Percentiles rank a stretch among this genome's conserved stretches.
Evolutionary conservation across 2,888 invertebrate species (phyloP).

Genomic region (Agrochola macilenta): DNA sequence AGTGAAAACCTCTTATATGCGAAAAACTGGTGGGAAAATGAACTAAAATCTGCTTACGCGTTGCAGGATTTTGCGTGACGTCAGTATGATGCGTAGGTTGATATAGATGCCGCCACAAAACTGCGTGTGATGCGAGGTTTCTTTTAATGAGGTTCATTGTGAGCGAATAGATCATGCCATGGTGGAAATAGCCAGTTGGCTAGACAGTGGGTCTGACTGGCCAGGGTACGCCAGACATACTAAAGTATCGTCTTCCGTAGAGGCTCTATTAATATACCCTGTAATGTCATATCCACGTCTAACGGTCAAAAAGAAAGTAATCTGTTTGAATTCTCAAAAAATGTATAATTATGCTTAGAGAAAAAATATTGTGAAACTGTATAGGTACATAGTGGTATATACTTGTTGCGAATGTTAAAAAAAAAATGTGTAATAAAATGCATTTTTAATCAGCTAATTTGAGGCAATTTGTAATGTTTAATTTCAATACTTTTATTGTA

Average conservation of each 20-base stretch:
- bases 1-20: no score
- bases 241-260: not conserved
- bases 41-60: no score
- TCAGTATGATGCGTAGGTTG: no score
- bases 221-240: not conserved
- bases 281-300: not conserved
- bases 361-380: slow-evolving; percentile 19
- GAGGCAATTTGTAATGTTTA: slow-evolving; percentile 23
- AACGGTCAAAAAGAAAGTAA: slow-evolving; percentile 6
- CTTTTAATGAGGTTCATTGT: no score
- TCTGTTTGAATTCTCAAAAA: slow-evolving; percentile 13
- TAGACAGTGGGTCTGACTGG: rapidly evolving
- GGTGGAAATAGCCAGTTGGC: not conserved
- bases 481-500: not conserved
- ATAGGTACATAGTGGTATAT: slow-evolving; percentile 24
- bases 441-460: slow-evolving; percentile 20
- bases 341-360: slow-evolving; percentile 36
- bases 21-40: no score
- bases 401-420: slow-evolving; percentile 26
- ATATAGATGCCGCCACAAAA: no score
- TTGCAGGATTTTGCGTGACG: no score
- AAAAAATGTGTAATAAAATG: slow-evolving; percentile 18
- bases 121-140: no score
- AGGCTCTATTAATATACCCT: not conserved
- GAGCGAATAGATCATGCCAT: no score